Evolutionary conservation across 1,140 invertebrate genomes (phyloP).

Genomic region (Penaeus japonicus): DNA sequence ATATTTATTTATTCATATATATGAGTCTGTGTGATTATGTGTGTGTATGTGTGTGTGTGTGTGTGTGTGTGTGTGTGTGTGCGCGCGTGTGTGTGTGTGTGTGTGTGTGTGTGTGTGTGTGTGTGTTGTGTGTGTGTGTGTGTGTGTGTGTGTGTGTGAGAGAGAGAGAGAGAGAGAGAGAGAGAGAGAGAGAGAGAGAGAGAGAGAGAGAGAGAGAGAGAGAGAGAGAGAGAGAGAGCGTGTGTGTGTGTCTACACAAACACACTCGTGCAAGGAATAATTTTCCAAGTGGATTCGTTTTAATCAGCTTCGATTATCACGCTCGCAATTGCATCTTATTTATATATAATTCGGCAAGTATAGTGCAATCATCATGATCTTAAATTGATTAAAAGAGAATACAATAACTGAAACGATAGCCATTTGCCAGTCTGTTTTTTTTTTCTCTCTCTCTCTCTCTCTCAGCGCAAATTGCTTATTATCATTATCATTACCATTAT

Average conservation of each 20-base stretch:
- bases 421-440: too few species aligned
- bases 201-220: background rate
- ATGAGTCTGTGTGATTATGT: background rate
- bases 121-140: background rate
- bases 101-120: background rate
- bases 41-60: constrained; percentile 18
- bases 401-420: too few species aligned
- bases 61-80: constrained; percentile 20
- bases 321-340: too few species aligned
- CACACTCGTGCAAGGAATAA: background rate
- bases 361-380: too few species aligned
- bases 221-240: background rate
- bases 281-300: too few species aligned
- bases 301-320: too few species aligned
- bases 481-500: too few species aligned
- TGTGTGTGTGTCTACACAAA: background rate
- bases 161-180: background rate
- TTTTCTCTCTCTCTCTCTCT: too few species aligned
- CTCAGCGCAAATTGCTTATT: too few species aligned
- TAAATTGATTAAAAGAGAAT: too few species aligned
- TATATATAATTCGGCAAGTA: too few species aligned
- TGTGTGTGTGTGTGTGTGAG: background rate
- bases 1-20: background rate
- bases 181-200: background rate
- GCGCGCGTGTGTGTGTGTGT: background rate